Percentiles rank a stretch among this genome's conserved stretches.
These are phyloP conservation scores for Cyanistes caeruleus DNA, from an alignment of 2,113 vertebrate species.

Conservation along the genomic window DNA sequence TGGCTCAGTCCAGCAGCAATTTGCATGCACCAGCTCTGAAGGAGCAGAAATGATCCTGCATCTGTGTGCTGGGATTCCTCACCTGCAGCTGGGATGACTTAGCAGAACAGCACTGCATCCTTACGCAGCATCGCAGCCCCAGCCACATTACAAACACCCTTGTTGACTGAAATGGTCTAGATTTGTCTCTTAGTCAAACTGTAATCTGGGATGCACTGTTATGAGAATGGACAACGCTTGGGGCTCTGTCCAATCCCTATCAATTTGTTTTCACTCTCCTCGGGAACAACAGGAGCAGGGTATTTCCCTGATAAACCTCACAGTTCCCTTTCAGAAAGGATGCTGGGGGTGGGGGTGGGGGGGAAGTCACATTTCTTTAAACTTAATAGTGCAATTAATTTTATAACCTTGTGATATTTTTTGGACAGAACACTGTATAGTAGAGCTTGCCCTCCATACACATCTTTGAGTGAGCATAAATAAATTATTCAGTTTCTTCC, in stretches of 20 bases:
- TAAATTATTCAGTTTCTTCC: background rate
- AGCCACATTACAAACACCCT: background rate
- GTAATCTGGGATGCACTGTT: background rate
- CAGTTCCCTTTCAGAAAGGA: background rate
- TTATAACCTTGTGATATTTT: background rate
- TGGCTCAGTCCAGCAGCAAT: background rate
- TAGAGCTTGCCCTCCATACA: background rate
- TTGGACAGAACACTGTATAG: background rate
- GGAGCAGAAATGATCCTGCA: background rate
- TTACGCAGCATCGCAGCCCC: background rate
- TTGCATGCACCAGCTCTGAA: background rate
- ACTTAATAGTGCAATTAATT: background rate
- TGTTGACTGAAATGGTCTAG: background rate
- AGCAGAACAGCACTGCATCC: conserved; percentile 13
- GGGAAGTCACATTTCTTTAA: background rate
- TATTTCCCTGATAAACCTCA: background rate
- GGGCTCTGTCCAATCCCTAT: background rate
- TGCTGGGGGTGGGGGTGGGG: too few species aligned
- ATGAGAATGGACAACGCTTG: background rate
- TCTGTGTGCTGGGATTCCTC: background rate
- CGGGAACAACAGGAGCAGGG: background rate
- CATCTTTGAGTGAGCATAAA: background rate
- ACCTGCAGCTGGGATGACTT: conserved; percentile 40
- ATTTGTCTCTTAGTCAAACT: background rate
- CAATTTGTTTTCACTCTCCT: background rate